Percentiles rank a stretch among this genome's conserved stretches.
These are phyloP conservation scores for Trinorchestia longiramus DNA, from an alignment of 1,140 invertebrate species.

Conservation along the genomic window DNA sequence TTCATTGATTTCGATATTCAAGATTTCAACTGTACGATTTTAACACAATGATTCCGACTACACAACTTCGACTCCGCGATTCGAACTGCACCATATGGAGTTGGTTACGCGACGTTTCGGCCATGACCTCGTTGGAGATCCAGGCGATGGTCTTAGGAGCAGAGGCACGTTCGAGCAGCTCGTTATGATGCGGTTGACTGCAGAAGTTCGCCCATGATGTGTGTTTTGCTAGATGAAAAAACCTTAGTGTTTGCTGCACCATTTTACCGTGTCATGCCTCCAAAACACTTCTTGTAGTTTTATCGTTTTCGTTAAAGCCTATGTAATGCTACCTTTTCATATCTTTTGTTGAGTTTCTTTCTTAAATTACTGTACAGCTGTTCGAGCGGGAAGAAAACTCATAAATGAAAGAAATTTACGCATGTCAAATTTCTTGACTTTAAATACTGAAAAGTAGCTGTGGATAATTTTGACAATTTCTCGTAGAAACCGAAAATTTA, in stretches of 20 bases:
- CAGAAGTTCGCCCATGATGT: background rate
- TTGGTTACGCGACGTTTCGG: background rate
- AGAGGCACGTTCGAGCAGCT: background rate
- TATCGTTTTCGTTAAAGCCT: background rate
- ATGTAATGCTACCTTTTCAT: background rate
- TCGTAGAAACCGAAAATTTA: background rate
- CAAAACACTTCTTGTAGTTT: background rate
- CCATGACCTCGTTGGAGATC: background rate
- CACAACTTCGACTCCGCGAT: background rate
- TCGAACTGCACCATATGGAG: background rate
- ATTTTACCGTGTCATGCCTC: background rate
- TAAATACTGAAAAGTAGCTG: background rate
- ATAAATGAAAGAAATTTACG: background rate
- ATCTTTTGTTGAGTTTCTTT: background rate
- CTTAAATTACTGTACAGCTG: background rate
- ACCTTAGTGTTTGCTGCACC: background rate
- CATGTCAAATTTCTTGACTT: background rate
- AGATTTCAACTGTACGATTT: background rate
- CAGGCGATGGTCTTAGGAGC: background rate
- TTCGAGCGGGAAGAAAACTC: background rate
- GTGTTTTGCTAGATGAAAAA: conserved; percentile 9
- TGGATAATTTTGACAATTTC: background rate
- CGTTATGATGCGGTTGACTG: conserved; percentile 6
- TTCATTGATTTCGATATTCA: too few species aligned
- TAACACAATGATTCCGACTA: background rate